phyloP scores from a whole-genome alignment of 2,113 vertebrate genomes.

The Chaetodon auriga region DNA sequence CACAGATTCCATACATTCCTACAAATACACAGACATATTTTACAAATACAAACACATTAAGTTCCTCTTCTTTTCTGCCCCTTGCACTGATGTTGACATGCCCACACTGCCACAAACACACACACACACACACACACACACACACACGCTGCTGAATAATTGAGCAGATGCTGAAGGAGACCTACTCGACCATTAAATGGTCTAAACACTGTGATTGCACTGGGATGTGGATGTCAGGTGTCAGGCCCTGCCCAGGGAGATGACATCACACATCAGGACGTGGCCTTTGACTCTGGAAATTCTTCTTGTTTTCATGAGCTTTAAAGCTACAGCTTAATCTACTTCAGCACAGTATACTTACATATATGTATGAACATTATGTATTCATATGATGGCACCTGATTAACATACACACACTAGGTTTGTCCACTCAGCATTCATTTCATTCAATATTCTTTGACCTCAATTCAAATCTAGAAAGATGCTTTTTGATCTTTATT shows the following conservation, averaged over 20 bases:
- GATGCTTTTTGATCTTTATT: not conserved
- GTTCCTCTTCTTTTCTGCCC: slow-evolving; percentile 3
- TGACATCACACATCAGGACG: slow-evolving; percentile 29
- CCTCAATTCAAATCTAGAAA: not conserved
- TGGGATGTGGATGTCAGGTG: not conserved
- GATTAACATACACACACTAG: not conserved
- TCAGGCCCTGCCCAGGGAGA: slow-evolving; percentile 5
- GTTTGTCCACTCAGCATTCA: not conserved
- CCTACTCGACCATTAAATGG: slow-evolving; percentile 49
- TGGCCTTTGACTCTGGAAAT: not conserved
- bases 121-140: slow-evolving; percentile 20
- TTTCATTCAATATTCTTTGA: not conserved
- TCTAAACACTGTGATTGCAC: slow-evolving; percentile 44
- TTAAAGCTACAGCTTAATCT: too few relatives aligned
- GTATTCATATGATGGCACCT: not conserved
- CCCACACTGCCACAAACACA: slow-evolving; percentile 12
- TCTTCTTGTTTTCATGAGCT: not conserved
- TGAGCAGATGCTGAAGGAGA: slow-evolving; percentile 47
- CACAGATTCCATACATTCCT: not conserved
- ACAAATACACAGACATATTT: not conserved
- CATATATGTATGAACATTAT: not conserved
- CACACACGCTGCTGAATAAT: slow-evolving; percentile 56
- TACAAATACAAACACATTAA: slow-evolving; percentile 6
- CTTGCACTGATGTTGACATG: not conserved
- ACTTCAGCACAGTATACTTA: not conserved